Evolutionary conservation across 1,140 invertebrate species (phyloP).

Genomic region (Brachystomella parvula): DNA sequence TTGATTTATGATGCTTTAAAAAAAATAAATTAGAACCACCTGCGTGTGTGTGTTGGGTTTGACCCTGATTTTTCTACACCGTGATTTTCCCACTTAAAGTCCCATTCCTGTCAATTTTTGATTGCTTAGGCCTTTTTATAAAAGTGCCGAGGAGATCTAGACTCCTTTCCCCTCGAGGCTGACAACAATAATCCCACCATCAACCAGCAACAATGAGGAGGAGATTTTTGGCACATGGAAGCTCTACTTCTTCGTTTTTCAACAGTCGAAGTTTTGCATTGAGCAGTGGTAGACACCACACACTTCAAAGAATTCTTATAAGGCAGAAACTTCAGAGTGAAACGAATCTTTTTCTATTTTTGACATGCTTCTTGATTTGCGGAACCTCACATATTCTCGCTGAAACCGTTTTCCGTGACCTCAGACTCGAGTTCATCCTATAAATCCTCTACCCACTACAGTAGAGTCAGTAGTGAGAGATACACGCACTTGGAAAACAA

Average conservation of each 20-base stretch:
- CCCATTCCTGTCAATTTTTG: too few species aligned
- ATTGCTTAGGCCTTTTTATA: too few species aligned
- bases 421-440: not conserved
- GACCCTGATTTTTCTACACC: not conserved
- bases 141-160: too few species aligned
- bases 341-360: not conserved
- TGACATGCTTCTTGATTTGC: not conserved
- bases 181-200: too few species aligned
- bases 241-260: not conserved
- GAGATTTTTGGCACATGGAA: not conserved
- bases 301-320: not conserved
- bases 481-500: too few species aligned
- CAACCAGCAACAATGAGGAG: not conserved
- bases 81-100: too few species aligned
- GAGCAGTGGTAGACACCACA: not conserved
- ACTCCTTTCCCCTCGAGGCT: too few species aligned
- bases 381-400: not conserved
- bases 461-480: not conserved
- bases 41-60: not conserved
- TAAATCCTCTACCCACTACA: not conserved
- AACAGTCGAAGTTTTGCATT: not conserved
- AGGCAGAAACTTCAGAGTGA: not conserved
- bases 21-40: not conserved
- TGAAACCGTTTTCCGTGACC: not conserved
- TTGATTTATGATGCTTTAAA: too few species aligned